Evolutionary conservation across 2,888 invertebrate species (phyloP).

Genomic region (Anodontia alba): DNA sequence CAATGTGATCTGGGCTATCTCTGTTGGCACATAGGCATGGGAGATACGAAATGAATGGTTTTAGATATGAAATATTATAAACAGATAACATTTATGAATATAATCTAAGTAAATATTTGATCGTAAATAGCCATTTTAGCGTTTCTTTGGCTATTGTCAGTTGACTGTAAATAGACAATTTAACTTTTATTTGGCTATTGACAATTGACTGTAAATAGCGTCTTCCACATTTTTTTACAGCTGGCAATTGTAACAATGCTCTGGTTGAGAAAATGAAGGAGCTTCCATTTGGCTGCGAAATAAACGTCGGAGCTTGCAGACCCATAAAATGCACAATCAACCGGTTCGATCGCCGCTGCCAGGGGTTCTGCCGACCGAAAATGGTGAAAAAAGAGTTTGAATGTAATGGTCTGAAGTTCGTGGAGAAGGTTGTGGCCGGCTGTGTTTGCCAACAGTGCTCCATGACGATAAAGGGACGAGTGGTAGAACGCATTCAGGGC

Average conservation of each 20-base stretch:
- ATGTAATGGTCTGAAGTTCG: neutral
- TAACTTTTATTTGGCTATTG: too few relatives aligned
- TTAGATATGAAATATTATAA: too few relatives aligned
- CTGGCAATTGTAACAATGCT: neutral
- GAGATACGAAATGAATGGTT: too few relatives aligned
- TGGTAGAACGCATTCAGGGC: neutral
- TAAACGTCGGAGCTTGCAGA: conserved; percentile 2
- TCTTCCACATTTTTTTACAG: neutral
- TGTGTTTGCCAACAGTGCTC: neutral
- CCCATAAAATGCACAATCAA: neutral
- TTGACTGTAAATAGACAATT: too few relatives aligned
- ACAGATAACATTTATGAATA: too few relatives aligned
- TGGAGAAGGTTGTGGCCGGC: neutral
- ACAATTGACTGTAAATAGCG: too few relatives aligned
- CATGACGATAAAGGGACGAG: neutral
- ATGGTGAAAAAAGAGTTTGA: neutral
- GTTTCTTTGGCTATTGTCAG: too few relatives aligned
- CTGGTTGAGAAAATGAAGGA: neutral
- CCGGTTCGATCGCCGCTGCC: neutral
- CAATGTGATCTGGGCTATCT: too few relatives aligned
- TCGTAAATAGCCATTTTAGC: too few relatives aligned
- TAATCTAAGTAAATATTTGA: too few relatives aligned
- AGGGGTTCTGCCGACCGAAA: neutral
- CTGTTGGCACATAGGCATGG: too few relatives aligned
- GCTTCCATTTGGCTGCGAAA: neutral